phyloP scores from a whole-genome alignment of 2,888 invertebrate species.

The Erannis defoliaria region DNA sequence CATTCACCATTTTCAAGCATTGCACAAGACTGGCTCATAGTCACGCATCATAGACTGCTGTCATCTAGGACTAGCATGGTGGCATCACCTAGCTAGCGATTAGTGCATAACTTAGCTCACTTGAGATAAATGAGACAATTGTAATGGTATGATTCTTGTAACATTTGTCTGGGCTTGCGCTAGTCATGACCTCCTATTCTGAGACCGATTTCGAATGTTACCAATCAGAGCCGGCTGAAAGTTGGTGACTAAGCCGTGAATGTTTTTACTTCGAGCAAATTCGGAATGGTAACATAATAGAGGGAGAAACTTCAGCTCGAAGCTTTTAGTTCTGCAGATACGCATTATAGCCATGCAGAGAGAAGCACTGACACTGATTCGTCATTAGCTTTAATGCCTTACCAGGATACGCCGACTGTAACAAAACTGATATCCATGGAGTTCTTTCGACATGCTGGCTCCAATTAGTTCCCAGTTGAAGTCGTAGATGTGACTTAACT shows the following conservation, averaged over 20 bases:
- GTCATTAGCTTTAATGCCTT: slow-evolving; percentile 72
- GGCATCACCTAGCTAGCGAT: slow-evolving; percentile 80
- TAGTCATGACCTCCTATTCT: slow-evolving; percentile 73
- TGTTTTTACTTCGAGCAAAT: slow-evolving; percentile 45
- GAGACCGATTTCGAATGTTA: slow-evolving; percentile 71
- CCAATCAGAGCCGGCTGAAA: slow-evolving; percentile 32
- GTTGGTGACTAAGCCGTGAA: slow-evolving; percentile 25
- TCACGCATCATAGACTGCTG: slow-evolving; percentile 75
- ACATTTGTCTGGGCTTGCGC: slow-evolving; percentile 66
- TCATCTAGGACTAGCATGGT: slow-evolving; percentile 83
- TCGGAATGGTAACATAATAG: slow-evolving; percentile 79
- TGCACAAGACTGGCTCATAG: slow-evolving; percentile 82
- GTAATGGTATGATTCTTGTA: slow-evolving; percentile 60
- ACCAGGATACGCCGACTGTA: slow-evolving; percentile 58
- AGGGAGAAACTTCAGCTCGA: slow-evolving; percentile 62
- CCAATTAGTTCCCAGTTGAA: slow-evolving; percentile 10
- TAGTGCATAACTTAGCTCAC: slow-evolving; percentile 72
- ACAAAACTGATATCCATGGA: slow-evolving; percentile 42
- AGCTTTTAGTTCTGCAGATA: slow-evolving; percentile 79
- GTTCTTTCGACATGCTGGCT: slow-evolving; percentile 2
- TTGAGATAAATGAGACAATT: slow-evolving; percentile 52
- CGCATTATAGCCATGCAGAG: slow-evolving; percentile 76
- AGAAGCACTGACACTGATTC: slow-evolving; percentile 71
- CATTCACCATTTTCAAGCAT: slow-evolving; percentile 80
- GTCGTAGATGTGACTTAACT: background rate